phyloP scores from a whole-genome alignment of 2,888 invertebrate genomes.

The Mesorhabditis belari region DNA sequence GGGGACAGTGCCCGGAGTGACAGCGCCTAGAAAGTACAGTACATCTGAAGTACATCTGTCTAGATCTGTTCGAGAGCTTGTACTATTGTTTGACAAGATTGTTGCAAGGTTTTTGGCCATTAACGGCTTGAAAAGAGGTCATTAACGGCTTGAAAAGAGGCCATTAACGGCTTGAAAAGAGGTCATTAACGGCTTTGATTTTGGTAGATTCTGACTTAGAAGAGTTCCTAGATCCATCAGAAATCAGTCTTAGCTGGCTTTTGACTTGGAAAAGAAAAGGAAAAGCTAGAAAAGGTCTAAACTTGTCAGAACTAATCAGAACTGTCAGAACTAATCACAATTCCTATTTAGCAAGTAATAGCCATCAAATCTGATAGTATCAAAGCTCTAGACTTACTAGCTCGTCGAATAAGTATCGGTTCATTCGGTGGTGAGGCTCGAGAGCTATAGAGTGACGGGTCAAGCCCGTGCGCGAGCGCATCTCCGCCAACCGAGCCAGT shows the following conservation, averaged over 20 bases:
- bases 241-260: too few relatives aligned
- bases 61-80: not conserved
- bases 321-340: too few relatives aligned
- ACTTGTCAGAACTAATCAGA: not conserved
- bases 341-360: too few relatives aligned
- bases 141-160: too few relatives aligned
- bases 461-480: conserved; percentile 40
- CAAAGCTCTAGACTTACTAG: conserved; percentile 4
- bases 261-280: conserved; percentile 2
- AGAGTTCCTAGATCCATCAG: too few relatives aligned
- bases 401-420: conserved; percentile 8
- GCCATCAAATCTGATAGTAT: too few relatives aligned
- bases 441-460: conserved; percentile 41
- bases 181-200: too few relatives aligned
- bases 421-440: conserved; percentile 17
- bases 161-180: too few relatives aligned
- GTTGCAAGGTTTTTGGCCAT: too few relatives aligned
- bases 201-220: too few relatives aligned
- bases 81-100: not conserved
- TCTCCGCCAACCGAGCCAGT: conserved; percentile 25
- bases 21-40: not conserved
- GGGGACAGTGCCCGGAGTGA: not conserved
- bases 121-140: too few relatives aligned
- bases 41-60: not conserved
- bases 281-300: not conserved